Evolutionary conservation across 2,888 invertebrate species (phyloP), one percentile per base, ranked within the genome.

Genomic region (Hirtodrosophila alboralis): DNA sequence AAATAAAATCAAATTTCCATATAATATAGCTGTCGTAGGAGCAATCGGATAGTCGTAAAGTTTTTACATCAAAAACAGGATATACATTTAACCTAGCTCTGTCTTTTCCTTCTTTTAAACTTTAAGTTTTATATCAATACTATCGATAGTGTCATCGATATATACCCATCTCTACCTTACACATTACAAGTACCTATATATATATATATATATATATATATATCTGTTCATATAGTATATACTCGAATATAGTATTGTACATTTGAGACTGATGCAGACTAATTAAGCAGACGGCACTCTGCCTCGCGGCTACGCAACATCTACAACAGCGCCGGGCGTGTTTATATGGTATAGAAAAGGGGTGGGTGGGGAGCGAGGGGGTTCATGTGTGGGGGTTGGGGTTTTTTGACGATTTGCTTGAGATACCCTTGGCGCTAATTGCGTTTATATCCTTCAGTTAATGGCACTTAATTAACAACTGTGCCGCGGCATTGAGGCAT

Each of bases 401-500:
- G 53, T 14, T 13, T 38, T 10, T 45, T 71, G 76, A 28, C 80
- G 85, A 72, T 83, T 84, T 79, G 81, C 79, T 84, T 83, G 85
- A 83, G 72, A 84, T 84, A 63, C 59, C 51, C 71, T 79, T 69
- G 86, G 86, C 88, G 87, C 87, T 88, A 88, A 88, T 88, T 88
- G 87, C 81, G 88, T 88, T 88, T 88, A 88, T 80, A 88, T 88
- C 88, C 88, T 88, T 88, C 79, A 86, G 85, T 87, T 86, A 84
- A 83, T 84, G 85, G 78, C 81, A 84, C 86, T 84, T 85, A 84
- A 85, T 85, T 85, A 83, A 83, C 80, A 83, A 79, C 84, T 81
- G 71, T 68, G 83, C 69, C 75, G 65, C 74, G 51, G 66, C 81
- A 81, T 68, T 78, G 78, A 73, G 81, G 59, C 84, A 60, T 75